Conservation (phyloP, 2,797 vertebrate genomes). For the Sardinella longiceps region DNA sequence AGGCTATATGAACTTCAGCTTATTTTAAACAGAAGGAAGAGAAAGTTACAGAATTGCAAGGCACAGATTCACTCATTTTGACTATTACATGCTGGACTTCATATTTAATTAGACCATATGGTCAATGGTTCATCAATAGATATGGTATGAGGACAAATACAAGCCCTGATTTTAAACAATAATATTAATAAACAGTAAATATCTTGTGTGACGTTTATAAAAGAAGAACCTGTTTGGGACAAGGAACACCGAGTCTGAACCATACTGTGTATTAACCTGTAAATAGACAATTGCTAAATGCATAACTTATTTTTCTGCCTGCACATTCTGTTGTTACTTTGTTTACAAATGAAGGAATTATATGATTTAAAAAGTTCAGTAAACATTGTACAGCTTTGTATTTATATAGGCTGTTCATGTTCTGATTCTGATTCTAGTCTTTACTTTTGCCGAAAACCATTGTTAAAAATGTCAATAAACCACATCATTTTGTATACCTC, state of each 20-base stretch:
- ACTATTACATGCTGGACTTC: neutral
- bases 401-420: neutral
- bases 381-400: neutral
- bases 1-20: no score
- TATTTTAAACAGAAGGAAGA: neutral
- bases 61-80: neutral
- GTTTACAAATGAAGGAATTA: neutral
- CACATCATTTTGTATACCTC: constrained; percentile 9
- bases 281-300: neutral
- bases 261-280: neutral
- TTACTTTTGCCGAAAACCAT: constrained; percentile 5
- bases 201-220: neutral
- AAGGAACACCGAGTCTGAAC: neutral
- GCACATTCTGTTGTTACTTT: neutral
- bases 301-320: constrained; percentile 26
- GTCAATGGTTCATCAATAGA: neutral
- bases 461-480: neutral
- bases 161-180: neutral
- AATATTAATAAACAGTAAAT: neutral
- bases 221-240: neutral
- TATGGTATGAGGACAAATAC: neutral
- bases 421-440: neutral
- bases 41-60: neutral
- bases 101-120: neutral
- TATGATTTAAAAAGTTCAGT: neutral